phyloP scores from a whole-genome alignment of 2,113 vertebrate species.

The Clarias batrachus region DNA sequence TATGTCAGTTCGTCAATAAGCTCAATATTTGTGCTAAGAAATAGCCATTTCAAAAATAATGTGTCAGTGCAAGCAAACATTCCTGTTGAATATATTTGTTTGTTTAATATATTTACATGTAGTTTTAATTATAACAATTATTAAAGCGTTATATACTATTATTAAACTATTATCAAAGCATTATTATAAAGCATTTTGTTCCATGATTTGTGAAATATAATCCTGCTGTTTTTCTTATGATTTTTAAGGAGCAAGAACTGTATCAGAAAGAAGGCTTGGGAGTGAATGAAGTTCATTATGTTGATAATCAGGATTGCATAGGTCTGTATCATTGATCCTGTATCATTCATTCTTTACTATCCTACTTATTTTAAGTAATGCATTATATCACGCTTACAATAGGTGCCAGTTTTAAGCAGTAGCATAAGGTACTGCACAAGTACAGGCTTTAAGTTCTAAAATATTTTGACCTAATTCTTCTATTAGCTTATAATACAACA shows the following conservation, averaged over 20 bases:
- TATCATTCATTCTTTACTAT: not conserved
- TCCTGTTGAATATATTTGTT: not conserved
- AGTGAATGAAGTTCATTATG: conserved; percentile 97
- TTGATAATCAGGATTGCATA: conserved; percentile 99
- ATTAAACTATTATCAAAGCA: too few species aligned
- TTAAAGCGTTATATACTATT: too few species aligned
- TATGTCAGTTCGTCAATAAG: conserved; percentile 58
- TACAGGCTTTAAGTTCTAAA: not conserved
- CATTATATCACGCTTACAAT: not conserved
- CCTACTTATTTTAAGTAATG: not conserved
- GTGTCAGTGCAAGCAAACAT: not conserved
- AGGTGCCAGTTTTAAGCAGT: not conserved
- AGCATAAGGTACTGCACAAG: not conserved
- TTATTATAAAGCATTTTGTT: not conserved
- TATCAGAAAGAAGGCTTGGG: conserved; percentile 96
- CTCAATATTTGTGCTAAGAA: conserved; percentile 1
- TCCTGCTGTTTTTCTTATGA: conserved; percentile 26
- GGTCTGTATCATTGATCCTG: conserved; percentile 70
- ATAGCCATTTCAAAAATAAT: not conserved
- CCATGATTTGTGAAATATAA: not conserved
- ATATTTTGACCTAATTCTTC: not conserved
- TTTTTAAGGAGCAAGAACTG: conserved; percentile 92
- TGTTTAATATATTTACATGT: not conserved
- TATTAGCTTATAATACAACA: not conserved
- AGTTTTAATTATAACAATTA: not conserved